A percentile compares a stretch with the other conserved stretches of the same genome.
Evolutionary conservation across 2,113 vertebrate species (phyloP).

Genomic region (Numenius arquata): DNA sequence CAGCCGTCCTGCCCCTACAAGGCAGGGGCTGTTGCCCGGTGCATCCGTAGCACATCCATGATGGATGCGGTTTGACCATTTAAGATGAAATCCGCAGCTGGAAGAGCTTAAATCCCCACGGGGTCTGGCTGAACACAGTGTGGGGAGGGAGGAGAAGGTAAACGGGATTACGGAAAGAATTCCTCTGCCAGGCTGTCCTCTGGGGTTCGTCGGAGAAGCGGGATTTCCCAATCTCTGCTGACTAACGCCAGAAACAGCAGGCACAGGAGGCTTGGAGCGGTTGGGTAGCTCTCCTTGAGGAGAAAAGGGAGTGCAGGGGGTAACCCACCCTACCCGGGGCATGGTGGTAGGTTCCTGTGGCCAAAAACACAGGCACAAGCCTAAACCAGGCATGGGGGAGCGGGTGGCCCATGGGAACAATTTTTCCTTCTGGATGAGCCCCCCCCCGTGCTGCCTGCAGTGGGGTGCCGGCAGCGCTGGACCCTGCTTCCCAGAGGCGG

Average conservation of each 20-base stretch:
- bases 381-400: not conserved
- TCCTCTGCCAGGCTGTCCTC: not conserved
- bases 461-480: accelerated
- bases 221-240: not conserved
- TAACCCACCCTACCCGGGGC: not conserved
- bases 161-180: not conserved
- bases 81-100: not conserved
- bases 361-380: not conserved
- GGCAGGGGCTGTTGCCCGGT: not conserved
- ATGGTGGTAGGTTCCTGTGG: not conserved
- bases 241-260: not conserved
- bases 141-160: not conserved
- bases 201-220: not conserved
- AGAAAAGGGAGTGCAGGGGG: not conserved
- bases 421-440: not conserved
- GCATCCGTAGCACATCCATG: accelerated
- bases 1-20: not conserved
- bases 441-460: not conserved
- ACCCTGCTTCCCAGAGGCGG: not conserved
- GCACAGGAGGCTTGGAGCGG: not conserved
- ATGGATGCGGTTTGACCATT: not conserved
- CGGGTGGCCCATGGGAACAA: not conserved
- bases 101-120: not conserved
- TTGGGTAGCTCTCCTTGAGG: not conserved
- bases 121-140: not conserved